A percentile compares a stretch with the other conserved stretches of the same genome.
These are phyloP conservation scores for Falco cherrug DNA, from an alignment of 2,797 vertebrate species.

Conservation along the genomic window DNA sequence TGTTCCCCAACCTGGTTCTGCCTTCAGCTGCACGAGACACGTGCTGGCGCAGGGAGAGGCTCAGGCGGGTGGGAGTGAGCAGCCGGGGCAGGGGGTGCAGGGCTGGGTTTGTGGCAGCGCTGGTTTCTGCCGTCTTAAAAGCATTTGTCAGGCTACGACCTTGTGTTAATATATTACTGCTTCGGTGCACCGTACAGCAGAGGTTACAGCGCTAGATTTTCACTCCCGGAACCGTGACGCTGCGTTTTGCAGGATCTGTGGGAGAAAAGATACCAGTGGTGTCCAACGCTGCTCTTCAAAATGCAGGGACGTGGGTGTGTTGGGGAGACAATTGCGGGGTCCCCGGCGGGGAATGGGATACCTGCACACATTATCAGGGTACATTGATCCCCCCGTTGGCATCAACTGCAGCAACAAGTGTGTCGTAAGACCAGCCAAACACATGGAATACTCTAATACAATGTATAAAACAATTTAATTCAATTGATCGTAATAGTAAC, in stretches of 20 bases:
- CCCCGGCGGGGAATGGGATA: neutral
- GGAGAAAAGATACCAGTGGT: neutral
- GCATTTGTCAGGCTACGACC: neutral
- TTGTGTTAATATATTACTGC: neutral
- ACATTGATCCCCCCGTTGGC: neutral
- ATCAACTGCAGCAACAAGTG: neutral
- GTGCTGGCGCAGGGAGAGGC: neutral
- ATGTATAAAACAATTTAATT: neutral
- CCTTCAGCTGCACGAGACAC: neutral
- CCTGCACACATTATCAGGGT: rapidly evolving
- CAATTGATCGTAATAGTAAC: neutral
- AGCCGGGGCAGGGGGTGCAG: neutral
- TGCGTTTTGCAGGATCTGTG: neutral
- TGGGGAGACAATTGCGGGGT: neutral
- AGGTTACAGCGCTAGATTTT: neutral
- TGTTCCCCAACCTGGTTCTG: neutral
- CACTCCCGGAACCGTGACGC: neutral
- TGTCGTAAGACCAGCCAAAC: neutral
- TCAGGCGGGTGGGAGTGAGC: neutral
- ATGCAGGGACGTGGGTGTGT: rapidly evolving
- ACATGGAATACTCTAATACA: neutral
- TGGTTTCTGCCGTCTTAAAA: neutral
- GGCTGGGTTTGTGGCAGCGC: neutral
- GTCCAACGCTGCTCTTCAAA: neutral
- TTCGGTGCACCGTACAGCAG: neutral